Percentiles rank a stretch among this genome's conserved stretches.
phyloP scores from a whole-genome alignment of 2,888 invertebrate species.

The Micropterix aruncella region DNA sequence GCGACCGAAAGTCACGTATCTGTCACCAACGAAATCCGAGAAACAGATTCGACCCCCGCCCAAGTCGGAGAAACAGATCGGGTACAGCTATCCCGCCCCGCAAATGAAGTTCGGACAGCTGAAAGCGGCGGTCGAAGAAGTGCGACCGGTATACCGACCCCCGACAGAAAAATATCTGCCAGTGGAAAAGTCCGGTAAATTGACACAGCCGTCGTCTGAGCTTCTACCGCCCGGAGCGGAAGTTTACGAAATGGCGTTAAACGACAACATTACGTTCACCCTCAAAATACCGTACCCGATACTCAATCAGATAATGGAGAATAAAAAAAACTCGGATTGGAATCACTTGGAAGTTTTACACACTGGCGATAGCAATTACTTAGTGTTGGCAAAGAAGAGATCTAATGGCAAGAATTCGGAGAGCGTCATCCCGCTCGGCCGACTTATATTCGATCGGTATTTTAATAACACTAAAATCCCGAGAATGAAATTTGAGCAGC shows the following conservation, averaged over 20 bases:
- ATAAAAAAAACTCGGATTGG: constrained; percentile 18
- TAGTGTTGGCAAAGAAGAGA: constrained; percentile 19
- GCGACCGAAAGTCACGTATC: not conserved
- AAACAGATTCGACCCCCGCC: not conserved
- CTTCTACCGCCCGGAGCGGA: not conserved
- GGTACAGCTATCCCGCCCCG: not conserved
- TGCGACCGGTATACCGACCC: not conserved
- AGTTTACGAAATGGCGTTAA: not conserved
- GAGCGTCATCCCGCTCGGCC: too few relatives aligned
- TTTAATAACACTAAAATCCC: too few relatives aligned
- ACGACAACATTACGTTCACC: not conserved
- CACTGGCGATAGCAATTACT: constrained; percentile 32
- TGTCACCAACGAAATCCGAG: not conserved
- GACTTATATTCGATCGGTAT: too few relatives aligned
- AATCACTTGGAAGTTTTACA: constrained; percentile 31
- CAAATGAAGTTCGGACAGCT: too few relatives aligned
- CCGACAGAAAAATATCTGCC: not conserved
- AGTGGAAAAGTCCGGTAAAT: not conserved
- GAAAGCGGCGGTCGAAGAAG: not conserved
- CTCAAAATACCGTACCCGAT: not conserved
- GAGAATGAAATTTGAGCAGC: too few relatives aligned
- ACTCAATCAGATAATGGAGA: not conserved
- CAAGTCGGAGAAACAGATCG: not conserved
- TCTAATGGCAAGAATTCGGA: not conserved
- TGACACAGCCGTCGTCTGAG: not conserved